These are phyloP conservation scores for Thymallus thymallus DNA, from an alignment of 2,113 vertebrate genomes.

Conservation along the genomic window DNA sequence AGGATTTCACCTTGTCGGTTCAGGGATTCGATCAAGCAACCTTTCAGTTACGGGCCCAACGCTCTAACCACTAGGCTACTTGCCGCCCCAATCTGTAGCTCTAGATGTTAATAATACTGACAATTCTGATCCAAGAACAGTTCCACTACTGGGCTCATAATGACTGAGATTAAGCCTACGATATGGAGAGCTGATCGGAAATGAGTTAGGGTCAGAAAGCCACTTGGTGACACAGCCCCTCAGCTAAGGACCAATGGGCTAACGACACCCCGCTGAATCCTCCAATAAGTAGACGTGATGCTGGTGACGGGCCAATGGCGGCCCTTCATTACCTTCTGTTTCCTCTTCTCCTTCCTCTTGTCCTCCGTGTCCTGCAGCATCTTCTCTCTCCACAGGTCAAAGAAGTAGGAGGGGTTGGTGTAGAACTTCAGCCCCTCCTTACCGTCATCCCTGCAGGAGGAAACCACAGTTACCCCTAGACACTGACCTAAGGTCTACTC, in stretches of 20 bases:
- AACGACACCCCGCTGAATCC: not conserved
- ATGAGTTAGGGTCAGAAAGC: not conserved
- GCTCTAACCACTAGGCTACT: too few relatives aligned
- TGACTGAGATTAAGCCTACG: too few relatives aligned
- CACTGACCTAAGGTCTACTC: too few relatives aligned
- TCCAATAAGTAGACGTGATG: not conserved
- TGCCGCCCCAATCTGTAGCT: not conserved
- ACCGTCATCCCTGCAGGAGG: slow-evolving; percentile 86
- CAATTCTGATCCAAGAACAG: too few relatives aligned
- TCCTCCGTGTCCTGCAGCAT: slow-evolving; percentile 98
- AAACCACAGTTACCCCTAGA: not conserved
- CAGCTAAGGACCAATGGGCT: not conserved
- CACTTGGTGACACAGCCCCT: not conserved
- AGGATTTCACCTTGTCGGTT: too few relatives aligned
- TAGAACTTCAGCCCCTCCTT: slow-evolving; percentile 98
- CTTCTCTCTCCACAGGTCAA: slow-evolving; percentile 98
- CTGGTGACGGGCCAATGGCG: not conserved
- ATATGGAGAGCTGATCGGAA: not conserved
- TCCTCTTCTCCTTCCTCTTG: slow-evolving; percentile 96
- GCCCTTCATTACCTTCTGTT: slow-evolving; percentile 86
- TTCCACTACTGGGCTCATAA: too few relatives aligned
- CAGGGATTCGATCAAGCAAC: too few relatives aligned
- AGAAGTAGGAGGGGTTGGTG: slow-evolving; percentile 98
- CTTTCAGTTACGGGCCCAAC: too few relatives aligned
- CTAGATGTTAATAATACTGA: too few relatives aligned